Evolutionary conservation across 2,797 vertebrate genomes (phyloP), one percentile per base, ranked within the genome.

Genomic region (Lagocephalus sceleratus): DNA sequence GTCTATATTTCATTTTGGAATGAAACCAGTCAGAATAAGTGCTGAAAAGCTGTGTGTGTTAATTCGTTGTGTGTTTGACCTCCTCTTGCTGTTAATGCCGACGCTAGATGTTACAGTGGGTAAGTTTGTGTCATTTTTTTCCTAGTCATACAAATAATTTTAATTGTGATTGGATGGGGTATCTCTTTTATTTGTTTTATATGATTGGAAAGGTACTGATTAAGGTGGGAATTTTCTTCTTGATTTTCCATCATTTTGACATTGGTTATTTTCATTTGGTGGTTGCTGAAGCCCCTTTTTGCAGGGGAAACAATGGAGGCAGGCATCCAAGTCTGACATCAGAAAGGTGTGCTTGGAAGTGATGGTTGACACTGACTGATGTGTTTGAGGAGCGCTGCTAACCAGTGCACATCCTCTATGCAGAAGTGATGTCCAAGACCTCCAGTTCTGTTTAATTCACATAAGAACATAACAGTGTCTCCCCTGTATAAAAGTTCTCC

Each of bases 41-140:
- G 70, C 50, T 79, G 59, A 73, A 76, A 78, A 77, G 68, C 56
- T 53, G 3, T 54, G 35, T 53, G 62, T 67, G 57, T 70, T 69
- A 54, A 46, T 35, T 3, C 15, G 35, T 59, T 35, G 20, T 56
- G 17, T 72, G 49, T 63, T 45, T 66, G 14, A 42, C 35, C 42
- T 68, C 63, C 23, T 73, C 29, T 70, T 47, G 20, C 61, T 72
- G 21, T 70, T 59, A 57, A 68, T 22, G 77, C 77, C 39, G 59
- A 60, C 78, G 1, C 48, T 53, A 91, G 90, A 75, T 79, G 85
- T 39, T 76, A 16, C 76, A 54, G 1, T 89, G 86, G 90, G 89
- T 91, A 83, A 89, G 90, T 91, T 5, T 50, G 19, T n/a, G 15
- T 0, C 10, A 0, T 6, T 20, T 9, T 6, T 14, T 48, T 51